Conservation (phyloP, 2,797 vertebrate species). For the Psittacula echo region DNA sequence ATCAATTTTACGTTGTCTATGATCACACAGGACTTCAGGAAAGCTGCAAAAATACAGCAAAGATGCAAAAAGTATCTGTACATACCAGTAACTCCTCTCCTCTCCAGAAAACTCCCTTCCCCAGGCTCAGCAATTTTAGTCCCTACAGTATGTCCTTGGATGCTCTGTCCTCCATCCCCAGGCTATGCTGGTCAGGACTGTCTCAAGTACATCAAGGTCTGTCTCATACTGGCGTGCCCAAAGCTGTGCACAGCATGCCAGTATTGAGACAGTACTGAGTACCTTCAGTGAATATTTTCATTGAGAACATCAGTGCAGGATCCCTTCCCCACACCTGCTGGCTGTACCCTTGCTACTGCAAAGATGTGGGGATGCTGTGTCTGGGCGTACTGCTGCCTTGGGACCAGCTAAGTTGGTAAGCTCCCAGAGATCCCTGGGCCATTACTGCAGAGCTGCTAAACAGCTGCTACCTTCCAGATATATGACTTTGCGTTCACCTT, state of each 20-base stretch:
- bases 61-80: neutral
- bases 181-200: neutral
- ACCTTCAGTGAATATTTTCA: neutral
- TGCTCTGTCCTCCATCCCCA: neutral
- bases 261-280: neutral
- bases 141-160: neutral
- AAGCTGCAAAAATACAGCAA: neutral
- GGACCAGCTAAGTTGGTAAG: neutral
- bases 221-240: neutral
- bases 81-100: neutral
- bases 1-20: neutral
- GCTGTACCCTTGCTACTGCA: neutral
- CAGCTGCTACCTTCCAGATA: neutral
- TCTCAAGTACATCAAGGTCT: neutral
- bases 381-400: neutral
- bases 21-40: neutral
- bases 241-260: neutral
- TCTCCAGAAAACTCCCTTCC: accelerated
- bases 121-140: neutral
- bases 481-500: neutral
- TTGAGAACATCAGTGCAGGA: neutral
- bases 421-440: neutral
- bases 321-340: neutral
- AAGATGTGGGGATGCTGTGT: neutral
- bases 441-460: neutral